These are phyloP conservation scores for Gopherus evgoodei DNA, from an alignment of 2,113 vertebrate genomes.

Conservation along the genomic window DNA sequence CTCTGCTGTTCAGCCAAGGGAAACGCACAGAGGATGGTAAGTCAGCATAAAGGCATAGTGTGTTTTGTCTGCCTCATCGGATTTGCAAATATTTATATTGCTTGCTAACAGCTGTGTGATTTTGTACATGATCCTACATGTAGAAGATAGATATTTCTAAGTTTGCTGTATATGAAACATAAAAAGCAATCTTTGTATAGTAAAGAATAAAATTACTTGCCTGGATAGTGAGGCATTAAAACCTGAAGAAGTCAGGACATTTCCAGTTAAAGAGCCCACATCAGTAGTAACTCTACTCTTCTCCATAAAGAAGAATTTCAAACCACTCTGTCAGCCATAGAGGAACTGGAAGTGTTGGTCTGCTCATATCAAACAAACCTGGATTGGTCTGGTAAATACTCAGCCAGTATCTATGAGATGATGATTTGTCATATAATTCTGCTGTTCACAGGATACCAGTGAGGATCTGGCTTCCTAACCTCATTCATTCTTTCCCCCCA, in stretches of 20 bases:
- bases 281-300: background rate
- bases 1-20: constrained; percentile 19
- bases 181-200: background rate
- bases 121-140: background rate
- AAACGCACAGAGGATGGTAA: background rate
- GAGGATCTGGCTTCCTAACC: background rate
- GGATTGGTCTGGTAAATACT: background rate
- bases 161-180: background rate
- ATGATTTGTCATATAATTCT: background rate
- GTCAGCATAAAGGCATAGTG: constrained; percentile 5
- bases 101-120: constrained; percentile 34
- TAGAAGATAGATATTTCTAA: background rate
- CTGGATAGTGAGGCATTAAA: background rate
- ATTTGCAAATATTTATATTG: constrained; percentile 57
- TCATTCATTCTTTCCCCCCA: background rate
- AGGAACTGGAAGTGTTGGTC: background rate
- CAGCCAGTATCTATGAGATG: background rate
- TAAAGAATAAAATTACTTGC: background rate
- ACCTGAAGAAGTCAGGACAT: background rate
- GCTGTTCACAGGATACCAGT: background rate
- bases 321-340: background rate
- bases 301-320: background rate
- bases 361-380: background rate
- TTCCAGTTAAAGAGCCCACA: background rate
- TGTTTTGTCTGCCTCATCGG: constrained; percentile 43